Conservation (phyloP, 2,113 vertebrate genomes). For the Glaucidium brasilianum region DNA sequence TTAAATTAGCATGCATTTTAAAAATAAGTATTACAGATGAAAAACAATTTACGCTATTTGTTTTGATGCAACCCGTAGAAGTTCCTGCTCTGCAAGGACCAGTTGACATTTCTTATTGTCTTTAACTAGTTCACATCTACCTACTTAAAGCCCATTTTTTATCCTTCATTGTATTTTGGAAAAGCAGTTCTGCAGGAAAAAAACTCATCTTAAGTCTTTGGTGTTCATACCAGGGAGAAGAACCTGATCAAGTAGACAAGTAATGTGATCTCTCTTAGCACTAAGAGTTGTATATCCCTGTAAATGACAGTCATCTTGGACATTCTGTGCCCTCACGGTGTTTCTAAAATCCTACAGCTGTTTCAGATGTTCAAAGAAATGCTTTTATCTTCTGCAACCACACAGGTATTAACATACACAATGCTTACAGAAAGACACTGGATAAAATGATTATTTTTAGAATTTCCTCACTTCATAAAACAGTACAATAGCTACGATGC, state of each 20-base stretch:
- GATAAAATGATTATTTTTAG: constrained; percentile 46
- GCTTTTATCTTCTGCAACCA: background rate
- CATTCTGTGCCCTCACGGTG: background rate
- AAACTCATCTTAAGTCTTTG: background rate
- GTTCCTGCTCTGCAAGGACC: background rate
- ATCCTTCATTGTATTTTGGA: background rate
- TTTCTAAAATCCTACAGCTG: background rate
- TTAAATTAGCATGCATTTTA: background rate
- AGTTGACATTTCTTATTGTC: background rate
- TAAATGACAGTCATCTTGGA: background rate
- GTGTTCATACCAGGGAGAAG: background rate
- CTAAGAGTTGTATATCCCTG: background rate
- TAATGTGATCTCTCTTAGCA: background rate
- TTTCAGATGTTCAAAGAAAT: background rate
- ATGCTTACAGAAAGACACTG: background rate
- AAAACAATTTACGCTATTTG: background rate
- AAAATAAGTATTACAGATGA: background rate
- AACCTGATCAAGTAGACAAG: background rate
- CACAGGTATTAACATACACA: background rate
- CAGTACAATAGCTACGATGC: constrained; percentile 3
- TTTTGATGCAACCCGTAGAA: background rate
- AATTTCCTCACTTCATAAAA: constrained; percentile 5
- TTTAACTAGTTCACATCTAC: background rate
- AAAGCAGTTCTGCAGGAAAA: background rate
- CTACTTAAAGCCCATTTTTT: background rate